Base-by-base conservation (phyloP, 2,888 invertebrate genomes). In the Camptogramma bilineatum region DNA sequence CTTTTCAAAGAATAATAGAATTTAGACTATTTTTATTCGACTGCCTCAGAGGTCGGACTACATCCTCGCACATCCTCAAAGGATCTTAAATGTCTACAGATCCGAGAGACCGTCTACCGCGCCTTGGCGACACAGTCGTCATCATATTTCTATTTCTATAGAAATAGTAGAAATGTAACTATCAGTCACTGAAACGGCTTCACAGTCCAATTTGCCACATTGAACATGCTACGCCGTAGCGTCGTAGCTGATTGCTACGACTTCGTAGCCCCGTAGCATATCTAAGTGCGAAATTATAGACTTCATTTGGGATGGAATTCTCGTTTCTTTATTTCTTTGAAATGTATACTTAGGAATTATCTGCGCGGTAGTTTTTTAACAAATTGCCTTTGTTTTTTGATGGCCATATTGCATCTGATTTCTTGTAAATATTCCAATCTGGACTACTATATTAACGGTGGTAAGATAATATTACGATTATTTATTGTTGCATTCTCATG, bases 251-350 rank as follows among this genome's bases (percentile, higher is more conserved):
- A 54, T 28, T 50, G 61, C 56, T 62, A 55, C 55, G 47, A 39
- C 13, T 28, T 31, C 52, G 47, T 55, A 46, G 31, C 18, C 5
- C 28, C 51, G 55, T 55, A 55, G 61, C 51, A 51, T 21, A 56
- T 47, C 16, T 31, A 46, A 52, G 47, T 46, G 34, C 52, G 46
- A 54, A 10, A 48, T 48, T 21, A 17, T 50, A n/a, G 18, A 42
- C 59, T 44, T 51, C 59, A 50, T 53, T 54, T 54, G 34, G 8
- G 28, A 34, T 34, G 24, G 28, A 58, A 57, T 56, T 52, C 21
- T 64, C 34, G 34, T 51, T 53, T 54, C 63, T 63, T 59, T 55
- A 54, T 63, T 58, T 42, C 54, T 64, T 50, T 53, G 57, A 58
- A 28, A 58, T 31, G 50, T 60, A 48, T 53, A 53, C 58, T n/a